Conservation (phyloP, 2,888 invertebrate species). For the Andricus quercusramuli region DNA sequence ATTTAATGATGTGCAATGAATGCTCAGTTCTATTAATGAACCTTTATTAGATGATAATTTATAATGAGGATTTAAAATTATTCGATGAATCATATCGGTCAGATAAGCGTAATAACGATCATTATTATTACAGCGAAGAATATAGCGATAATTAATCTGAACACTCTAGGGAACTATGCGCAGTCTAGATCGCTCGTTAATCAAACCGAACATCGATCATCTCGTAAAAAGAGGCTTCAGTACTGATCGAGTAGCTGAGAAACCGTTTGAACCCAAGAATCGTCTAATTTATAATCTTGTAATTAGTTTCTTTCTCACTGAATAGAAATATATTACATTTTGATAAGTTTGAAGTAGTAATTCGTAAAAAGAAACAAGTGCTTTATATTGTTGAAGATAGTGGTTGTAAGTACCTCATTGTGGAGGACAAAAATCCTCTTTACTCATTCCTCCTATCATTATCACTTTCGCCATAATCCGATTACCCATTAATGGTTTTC, state of each 20-base stretch:
- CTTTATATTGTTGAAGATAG: neutral
- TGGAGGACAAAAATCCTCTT: slow-evolving; percentile 22
- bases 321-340: too few species aligned
- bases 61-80: neutral
- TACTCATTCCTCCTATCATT: slow-evolving; percentile 35
- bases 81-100: slow-evolving; percentile 3
- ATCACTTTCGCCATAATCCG: slow-evolving; percentile 45
- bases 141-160: neutral
- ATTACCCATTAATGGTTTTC: slow-evolving; percentile 49
- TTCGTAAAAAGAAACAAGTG: neutral
- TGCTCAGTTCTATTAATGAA: neutral
- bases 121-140: neutral
- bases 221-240: neutral
- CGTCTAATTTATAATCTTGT: neutral
- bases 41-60: slow-evolving; percentile 3
- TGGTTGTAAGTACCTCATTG: slow-evolving; percentile 11
- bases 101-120: slow-evolving; percentile 17
- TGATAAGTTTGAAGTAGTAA: neutral
- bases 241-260: neutral
- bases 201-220: neutral
- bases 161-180: neutral
- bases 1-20: neutral
- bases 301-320: neutral
- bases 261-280: neutral
- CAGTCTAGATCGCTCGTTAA: neutral